Conservation (phyloP, 2,888 invertebrate species). For the Axea sp. region DNA sequence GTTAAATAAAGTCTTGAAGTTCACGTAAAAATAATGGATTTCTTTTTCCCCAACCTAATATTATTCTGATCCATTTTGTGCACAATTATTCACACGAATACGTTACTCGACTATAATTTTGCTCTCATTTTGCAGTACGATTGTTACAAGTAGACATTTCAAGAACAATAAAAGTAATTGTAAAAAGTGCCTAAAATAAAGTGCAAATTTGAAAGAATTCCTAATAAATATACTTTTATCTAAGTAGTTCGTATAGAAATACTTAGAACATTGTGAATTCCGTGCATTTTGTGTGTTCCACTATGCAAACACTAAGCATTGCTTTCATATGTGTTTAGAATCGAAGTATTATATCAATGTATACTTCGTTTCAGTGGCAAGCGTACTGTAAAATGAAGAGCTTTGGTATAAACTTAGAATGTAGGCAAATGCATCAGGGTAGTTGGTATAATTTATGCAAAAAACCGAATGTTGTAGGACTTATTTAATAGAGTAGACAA, state of each 20-base stretch:
- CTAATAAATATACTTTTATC: slow-evolving; percentile 9
- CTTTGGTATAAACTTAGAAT: slow-evolving; percentile 53
- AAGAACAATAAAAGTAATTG: slow-evolving; percentile 23
- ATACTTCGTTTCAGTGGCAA: slow-evolving; percentile 19
- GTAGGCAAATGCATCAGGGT: slow-evolving; percentile 62
- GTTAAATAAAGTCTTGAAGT: too few relatives aligned
- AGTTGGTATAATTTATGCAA: slow-evolving; percentile 58
- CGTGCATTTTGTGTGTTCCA: slow-evolving; percentile 1
- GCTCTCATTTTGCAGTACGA: slow-evolving; percentile 52
- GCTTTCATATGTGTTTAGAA: slow-evolving; percentile 10
- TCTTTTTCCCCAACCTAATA: too few relatives aligned
- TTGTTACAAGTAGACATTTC: slow-evolving; percentile 1
- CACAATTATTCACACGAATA: slow-evolving; percentile 29
- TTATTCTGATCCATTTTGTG: slow-evolving; percentile 24
- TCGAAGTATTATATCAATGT: slow-evolving; percentile 3
- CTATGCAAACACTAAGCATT: not conserved
- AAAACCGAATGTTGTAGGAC: slow-evolving; percentile 46
- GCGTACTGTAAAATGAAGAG: slow-evolving; percentile 55
- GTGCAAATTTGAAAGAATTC: slow-evolving; percentile 29
- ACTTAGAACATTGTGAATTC: too few relatives aligned
- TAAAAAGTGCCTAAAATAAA: slow-evolving; percentile 48
- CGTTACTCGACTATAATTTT: slow-evolving; percentile 21
- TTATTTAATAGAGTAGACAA: slow-evolving; percentile 27
- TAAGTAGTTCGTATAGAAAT: slow-evolving; percentile 17
- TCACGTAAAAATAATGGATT: too few relatives aligned